Conservation (phyloP, 2,797 vertebrate species). For the Fistularia commersonii region DNA sequence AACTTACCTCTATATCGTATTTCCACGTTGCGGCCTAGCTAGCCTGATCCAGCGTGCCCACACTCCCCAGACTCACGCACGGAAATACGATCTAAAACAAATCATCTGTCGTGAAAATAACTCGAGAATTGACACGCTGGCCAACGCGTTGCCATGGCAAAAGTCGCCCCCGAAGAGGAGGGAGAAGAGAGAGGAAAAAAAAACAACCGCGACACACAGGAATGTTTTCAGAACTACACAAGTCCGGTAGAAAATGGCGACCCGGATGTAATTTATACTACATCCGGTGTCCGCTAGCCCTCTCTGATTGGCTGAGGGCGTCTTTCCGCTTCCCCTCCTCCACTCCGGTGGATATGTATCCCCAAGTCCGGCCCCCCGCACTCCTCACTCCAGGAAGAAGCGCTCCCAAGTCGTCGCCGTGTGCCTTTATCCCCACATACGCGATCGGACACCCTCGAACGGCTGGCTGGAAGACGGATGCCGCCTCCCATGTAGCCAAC, state of each 20-base stretch:
- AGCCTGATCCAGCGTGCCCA: not conserved
- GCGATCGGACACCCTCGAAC: constrained; percentile 1
- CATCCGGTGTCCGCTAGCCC: constrained; percentile 33
- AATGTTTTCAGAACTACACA: not conserved
- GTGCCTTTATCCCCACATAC: constrained; percentile 1
- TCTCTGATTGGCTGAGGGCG: constrained; percentile 36
- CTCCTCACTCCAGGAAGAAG: constrained; percentile 68
- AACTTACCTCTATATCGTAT: not conserved
- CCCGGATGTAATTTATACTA: constrained; percentile 49
- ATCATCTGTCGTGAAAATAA: not conserved
- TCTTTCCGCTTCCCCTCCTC: constrained; percentile 37
- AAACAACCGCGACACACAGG: no score
- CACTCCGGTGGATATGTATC: constrained; percentile 42
- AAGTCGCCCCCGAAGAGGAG: rapidly evolving
- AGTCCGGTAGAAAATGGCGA: constrained; percentile 8
- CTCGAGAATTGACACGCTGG: rapidly evolving
- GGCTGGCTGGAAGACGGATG: constrained; percentile 5
- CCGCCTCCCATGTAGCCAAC: constrained; percentile 59
- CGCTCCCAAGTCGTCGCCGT: not conserved
- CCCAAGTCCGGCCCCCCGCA: constrained; percentile 59
- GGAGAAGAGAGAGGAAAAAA: no score
- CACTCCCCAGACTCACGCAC: rapidly evolving
- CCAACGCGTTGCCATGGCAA: rapidly evolving
- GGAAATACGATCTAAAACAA: not conserved
- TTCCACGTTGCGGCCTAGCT: constrained; percentile 15